Base-by-base conservation (phyloP, 2,888 invertebrate genomes). In the Lymantria monacha region DNA sequence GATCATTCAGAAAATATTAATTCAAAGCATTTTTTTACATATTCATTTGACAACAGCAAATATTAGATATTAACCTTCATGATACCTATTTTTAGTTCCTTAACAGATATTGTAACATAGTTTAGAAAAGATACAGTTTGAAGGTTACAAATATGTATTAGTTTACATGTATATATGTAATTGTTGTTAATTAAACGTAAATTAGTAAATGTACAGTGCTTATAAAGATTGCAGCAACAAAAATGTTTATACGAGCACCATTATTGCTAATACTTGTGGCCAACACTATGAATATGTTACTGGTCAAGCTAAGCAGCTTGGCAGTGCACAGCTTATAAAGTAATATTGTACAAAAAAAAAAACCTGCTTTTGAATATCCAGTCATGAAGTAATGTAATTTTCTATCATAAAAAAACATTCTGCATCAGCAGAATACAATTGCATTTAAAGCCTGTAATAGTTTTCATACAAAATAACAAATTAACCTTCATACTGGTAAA, bases 191-290 rank as follows among this genome's bases (percentile, higher is more conserved):
- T 76, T 66, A 59, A 42, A 40, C 53, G 8, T 38, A 38, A n/a
- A 22, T 22, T 22, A 8, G 38, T 12, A 9, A 30, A 44, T 37
- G 46, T 38, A 49, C 48, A 62, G 54, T 50, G 70, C 72, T 79
- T 73, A 50, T 51, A 67, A 2, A 22, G 59, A 76, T 72, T 66
- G 75, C 69, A 78, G 63, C 55, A 75, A 63, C 33, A 46, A 53
- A 76, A 75, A 76, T 73, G 63, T 57, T 65, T 57, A 73, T 78
- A 76, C 72, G 74, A 52, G 53, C 55, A 54, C 66, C 42, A 7
- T 40, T 48, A 5, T 55, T 69, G 56, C 63, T 65, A 57, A 53
- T 46, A 65, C 63, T 63, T 67, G 38, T 38, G 38, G 38, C 38
- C n/a, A n/a, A n/a, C 38, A 38, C 38, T 38, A 38, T 12, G n/a